phyloP scores from a whole-genome alignment of 2,797 vertebrate genomes.

The Todus mexicanus region DNA sequence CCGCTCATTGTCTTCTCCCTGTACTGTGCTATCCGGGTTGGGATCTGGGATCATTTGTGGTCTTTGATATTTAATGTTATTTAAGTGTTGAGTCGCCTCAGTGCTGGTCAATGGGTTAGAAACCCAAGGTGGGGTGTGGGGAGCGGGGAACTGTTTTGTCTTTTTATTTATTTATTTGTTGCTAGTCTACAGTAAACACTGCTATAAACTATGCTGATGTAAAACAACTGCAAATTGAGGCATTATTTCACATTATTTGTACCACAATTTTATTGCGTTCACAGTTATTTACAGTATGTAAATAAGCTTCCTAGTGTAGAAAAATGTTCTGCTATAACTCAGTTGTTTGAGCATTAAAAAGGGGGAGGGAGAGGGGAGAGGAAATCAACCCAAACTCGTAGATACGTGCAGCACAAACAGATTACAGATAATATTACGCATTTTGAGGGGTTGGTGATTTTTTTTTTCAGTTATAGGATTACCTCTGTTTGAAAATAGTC shows the following conservation, averaged over 20 bases:
- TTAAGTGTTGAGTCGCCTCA: background rate
- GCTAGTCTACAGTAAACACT: conserved; percentile 25
- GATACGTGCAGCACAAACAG: background rate
- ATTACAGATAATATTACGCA: conserved; percentile 25
- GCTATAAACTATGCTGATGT: conserved; percentile 56
- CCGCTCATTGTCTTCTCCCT: rapidly evolving
- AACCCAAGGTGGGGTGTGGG: background rate
- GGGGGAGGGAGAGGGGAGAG: background rate
- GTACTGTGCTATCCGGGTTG: background rate
- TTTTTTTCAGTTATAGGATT: conserved; percentile 28
- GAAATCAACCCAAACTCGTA: background rate
- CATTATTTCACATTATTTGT: conserved; percentile 68
- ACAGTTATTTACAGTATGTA: conserved; percentile 68
- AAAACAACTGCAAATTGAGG: conserved; percentile 60
- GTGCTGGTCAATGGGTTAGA: background rate
- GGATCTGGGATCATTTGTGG: background rate
- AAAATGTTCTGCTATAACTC: conserved; percentile 62
- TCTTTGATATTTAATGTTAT: background rate
- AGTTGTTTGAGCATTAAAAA: conserved; percentile 30
- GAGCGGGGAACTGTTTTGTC: background rate
- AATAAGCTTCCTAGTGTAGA: conserved; percentile 46
- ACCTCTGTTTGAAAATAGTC: conserved; percentile 42
- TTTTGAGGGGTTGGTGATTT: background rate
- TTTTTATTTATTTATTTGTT: conserved; percentile 21
- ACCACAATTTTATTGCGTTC: conserved; percentile 59